A percentile compares a stretch with the other conserved stretches of the same genome.
Conservation (phyloP, 2,797 vertebrate species). For the Hypotaenidia okinawae region DNA sequence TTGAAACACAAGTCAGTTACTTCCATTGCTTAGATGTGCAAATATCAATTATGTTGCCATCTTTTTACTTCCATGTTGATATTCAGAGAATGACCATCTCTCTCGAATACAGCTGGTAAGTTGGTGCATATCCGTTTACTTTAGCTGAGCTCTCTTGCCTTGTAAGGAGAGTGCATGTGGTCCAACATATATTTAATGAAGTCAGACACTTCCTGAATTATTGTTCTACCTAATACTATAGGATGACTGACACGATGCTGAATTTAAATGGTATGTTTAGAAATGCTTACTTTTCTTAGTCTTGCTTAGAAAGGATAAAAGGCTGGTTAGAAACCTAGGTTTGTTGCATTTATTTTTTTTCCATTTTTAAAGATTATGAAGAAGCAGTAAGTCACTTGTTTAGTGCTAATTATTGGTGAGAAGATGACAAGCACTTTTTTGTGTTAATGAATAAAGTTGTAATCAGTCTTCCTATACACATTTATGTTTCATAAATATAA, state of each 20-base stretch:
- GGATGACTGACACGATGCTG: neutral
- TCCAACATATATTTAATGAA: neutral
- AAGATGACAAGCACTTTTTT: constrained; percentile 1
- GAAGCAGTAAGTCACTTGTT: neutral
- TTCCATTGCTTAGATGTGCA: neutral
- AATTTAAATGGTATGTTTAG: neutral
- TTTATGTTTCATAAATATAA: constrained; percentile 16
- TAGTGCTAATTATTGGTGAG: constrained; percentile 20
- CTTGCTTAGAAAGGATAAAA: neutral
- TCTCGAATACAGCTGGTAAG: neutral
- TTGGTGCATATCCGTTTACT: neutral
- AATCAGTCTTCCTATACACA: neutral
- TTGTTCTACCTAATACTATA: neutral
- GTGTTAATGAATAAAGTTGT: constrained; percentile 24
- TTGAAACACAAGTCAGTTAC: neutral
- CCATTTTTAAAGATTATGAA: neutral
- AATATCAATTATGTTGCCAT: neutral
- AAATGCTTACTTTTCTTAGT: neutral
- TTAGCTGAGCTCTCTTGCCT: neutral
- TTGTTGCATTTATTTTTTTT: neutral
- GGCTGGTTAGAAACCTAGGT: neutral
- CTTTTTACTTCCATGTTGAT: neutral
- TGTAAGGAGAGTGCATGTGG: neutral
- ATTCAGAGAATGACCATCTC: neutral
- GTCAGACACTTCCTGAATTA: neutral